phyloP scores from a whole-genome alignment of 1,140 invertebrate genomes.

The Sitobion miscanthi region DNA sequence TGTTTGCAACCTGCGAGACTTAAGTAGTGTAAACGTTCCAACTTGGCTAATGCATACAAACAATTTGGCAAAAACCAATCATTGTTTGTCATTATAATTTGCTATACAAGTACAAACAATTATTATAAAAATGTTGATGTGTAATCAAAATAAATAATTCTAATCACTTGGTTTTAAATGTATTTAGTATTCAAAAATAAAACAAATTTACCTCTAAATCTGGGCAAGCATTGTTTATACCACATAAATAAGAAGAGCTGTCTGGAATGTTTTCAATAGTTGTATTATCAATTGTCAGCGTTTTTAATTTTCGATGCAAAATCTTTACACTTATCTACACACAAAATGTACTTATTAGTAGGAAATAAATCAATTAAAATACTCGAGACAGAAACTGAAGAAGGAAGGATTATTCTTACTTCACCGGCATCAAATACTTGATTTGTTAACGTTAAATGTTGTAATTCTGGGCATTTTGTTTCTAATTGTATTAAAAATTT shows the following conservation, averaged over 20 bases:
- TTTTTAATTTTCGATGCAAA: conserved; percentile 38
- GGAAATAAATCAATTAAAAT: neutral
- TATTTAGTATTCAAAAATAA: neutral
- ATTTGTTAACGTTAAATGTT: neutral
- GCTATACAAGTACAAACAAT: conserved; percentile 62
- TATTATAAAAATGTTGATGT: neutral
- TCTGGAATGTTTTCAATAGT: conserved; percentile 51
- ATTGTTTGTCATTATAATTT: conserved; percentile 72
- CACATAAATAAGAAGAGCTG: conserved; percentile 42
- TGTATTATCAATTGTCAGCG: conserved; percentile 30
- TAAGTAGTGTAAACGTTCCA: conserved; percentile 68
- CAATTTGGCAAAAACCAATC: conserved; percentile 74
- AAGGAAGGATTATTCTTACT: neutral
- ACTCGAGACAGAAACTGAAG: neutral
- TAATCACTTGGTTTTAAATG: neutral
- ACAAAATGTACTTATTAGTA: neutral
- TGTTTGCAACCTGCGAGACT: conserved; percentile 69
- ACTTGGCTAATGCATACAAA: conserved; percentile 74
- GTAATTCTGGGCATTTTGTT: conserved; percentile 26
- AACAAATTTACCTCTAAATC: conserved; percentile 34
- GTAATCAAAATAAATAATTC: neutral
- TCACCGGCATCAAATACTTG: conserved; percentile 32
- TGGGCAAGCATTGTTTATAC: conserved; percentile 45
- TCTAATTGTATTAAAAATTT: conserved; percentile 42
- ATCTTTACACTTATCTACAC: conserved; percentile 43